Conservation (phyloP, 2,797 vertebrate species). For the Hirundo rustica region DNA sequence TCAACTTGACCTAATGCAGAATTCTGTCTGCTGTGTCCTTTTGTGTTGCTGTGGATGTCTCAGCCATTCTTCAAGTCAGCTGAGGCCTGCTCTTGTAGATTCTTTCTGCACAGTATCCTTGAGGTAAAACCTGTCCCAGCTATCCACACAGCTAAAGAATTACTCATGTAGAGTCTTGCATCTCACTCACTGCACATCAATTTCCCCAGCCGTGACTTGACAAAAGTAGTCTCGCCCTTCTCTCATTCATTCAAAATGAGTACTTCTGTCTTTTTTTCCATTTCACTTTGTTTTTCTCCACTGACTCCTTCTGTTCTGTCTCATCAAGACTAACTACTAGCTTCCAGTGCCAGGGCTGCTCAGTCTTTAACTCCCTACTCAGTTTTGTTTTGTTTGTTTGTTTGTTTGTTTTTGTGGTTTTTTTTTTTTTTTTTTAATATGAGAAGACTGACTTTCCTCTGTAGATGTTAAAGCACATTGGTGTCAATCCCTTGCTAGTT, state of each 20-base stretch:
- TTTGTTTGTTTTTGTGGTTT: no score
- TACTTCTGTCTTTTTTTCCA: neutral
- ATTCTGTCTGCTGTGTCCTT: neutral
- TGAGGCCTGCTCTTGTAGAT: neutral
- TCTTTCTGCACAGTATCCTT: neutral
- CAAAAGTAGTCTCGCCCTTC: neutral
- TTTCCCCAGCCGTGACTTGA: neutral
- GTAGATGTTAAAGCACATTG: neutral
- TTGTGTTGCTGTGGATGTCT: neutral
- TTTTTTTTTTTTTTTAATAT: neutral
- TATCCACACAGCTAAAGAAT: neutral
- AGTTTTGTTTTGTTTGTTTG: no score
- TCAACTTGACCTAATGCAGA: constrained; percentile 12
- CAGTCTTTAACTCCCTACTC: neutral
- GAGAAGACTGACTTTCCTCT: neutral
- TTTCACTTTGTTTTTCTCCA: neutral
- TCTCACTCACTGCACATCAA: neutral
- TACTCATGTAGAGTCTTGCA: neutral
- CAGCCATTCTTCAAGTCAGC: neutral
- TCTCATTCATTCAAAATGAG: neutral
- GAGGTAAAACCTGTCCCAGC: neutral
- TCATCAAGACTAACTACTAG: neutral
- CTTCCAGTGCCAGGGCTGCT: neutral
- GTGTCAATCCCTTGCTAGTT: neutral
- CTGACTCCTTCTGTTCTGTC: neutral